Conservation (phyloP, 2,113 vertebrate species). For the Spilogale gracilis region DNA sequence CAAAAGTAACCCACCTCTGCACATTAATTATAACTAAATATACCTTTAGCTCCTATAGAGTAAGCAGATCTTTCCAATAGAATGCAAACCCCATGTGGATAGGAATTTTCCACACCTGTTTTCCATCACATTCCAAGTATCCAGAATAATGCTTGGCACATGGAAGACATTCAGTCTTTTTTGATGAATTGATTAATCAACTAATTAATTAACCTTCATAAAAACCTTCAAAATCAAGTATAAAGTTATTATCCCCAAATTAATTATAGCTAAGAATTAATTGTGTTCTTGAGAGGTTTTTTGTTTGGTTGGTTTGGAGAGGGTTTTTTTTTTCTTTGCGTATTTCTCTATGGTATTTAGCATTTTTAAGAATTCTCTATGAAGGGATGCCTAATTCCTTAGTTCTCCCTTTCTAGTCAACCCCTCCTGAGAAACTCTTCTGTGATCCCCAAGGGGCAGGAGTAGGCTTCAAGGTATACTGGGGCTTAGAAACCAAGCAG, state of each 20-base stretch:
- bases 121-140: background rate
- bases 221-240: background rate
- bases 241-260: background rate
- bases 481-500: background rate
- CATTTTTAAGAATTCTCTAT: background rate
- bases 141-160: background rate
- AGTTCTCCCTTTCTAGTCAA: background rate
- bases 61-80: background rate
- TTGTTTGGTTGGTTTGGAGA: background rate
- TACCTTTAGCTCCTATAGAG: background rate
- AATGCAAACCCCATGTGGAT: background rate
- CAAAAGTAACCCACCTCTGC: background rate
- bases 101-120: background rate
- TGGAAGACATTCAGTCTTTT: background rate
- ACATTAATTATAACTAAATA: background rate
- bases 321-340: background rate
- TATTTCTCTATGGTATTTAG: background rate
- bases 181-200: background rate
- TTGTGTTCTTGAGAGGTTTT: background rate
- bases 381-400: background rate
- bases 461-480: background rate
- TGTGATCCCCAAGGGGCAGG: background rate
- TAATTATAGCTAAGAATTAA: background rate
- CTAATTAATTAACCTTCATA: background rate
- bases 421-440: background rate